Evolutionary conservation across 2,113 vertebrate species (phyloP).

Genomic region (Hemiprocne comata): DNA sequence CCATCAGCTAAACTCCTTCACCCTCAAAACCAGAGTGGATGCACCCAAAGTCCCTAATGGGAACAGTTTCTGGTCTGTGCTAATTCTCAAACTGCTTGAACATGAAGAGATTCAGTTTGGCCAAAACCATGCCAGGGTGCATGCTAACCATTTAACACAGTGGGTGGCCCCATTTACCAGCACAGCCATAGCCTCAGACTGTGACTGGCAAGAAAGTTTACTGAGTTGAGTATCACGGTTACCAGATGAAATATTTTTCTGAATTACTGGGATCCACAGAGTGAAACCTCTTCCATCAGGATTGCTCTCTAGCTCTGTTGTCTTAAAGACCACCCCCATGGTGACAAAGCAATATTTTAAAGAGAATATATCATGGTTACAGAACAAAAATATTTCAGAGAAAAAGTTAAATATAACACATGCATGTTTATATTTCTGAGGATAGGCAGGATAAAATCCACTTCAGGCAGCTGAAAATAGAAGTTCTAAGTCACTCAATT

Average conservation of each 20-base stretch:
- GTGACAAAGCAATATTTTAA: background rate
- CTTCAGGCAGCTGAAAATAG: background rate
- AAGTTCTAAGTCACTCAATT: background rate
- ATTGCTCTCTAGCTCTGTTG: background rate
- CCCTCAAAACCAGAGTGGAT: background rate
- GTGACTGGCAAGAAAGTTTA: background rate
- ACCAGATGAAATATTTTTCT: background rate
- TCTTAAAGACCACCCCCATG: background rate
- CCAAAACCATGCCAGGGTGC: background rate
- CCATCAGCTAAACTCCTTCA: background rate
- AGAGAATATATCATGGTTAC: background rate
- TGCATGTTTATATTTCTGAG: background rate
- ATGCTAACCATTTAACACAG: fast-evolving
- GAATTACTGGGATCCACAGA: background rate
- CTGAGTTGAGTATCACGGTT: background rate
- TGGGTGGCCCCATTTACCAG: background rate
- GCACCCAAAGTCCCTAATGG: background rate
- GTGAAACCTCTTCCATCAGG: background rate
- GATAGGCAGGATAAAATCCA: background rate
- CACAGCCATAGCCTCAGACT: background rate
- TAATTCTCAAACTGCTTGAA: background rate
- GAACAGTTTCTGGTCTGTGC: background rate
- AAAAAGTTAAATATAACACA: background rate
- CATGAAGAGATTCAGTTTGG: background rate
- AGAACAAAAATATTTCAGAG: background rate